These are phyloP conservation scores for Sciurus carolinensis DNA, from an alignment of 2,797 vertebrate species.

Conservation along the genomic window DNA sequence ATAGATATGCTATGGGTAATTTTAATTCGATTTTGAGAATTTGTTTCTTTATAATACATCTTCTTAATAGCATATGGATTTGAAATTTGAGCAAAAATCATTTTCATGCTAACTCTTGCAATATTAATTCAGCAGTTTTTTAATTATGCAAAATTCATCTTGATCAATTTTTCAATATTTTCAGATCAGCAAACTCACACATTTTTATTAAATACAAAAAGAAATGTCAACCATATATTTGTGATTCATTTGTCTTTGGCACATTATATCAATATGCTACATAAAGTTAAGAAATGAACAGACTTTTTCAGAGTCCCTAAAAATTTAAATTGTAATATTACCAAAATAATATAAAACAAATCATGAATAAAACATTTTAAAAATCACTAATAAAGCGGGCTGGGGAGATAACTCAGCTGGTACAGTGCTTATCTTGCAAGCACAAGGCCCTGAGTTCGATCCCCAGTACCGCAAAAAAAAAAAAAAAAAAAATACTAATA, in stretches of 20 bases:
- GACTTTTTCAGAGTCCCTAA: not conserved
- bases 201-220: conserved; percentile 45
- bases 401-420: too few species aligned
- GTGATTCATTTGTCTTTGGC: not conserved
- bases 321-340: not conserved
- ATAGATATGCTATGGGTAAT: conserved; percentile 21
- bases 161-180: conserved; percentile 27
- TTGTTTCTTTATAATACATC: not conserved
- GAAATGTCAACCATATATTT: not conserved
- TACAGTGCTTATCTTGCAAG: too few species aligned
- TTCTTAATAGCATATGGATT: conserved; percentile 11
- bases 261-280: not conserved
- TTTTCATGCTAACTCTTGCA: conserved; percentile 39
- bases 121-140: not conserved
- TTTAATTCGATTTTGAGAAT: conserved; percentile 38
- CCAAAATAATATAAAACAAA: not conserved
- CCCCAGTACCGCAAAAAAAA: too few species aligned
- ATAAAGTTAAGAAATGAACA: conserved; percentile 11
- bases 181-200: not conserved
- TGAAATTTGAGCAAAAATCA: conserved; percentile 51
- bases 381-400: not conserved
- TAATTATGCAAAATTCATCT: conserved; percentile 51
- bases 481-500: not conserved
- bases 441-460: too few species aligned
- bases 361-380: not conserved